phyloP scores from a whole-genome alignment of 2,113 vertebrate species.

The Polyodon spathula region DNA sequence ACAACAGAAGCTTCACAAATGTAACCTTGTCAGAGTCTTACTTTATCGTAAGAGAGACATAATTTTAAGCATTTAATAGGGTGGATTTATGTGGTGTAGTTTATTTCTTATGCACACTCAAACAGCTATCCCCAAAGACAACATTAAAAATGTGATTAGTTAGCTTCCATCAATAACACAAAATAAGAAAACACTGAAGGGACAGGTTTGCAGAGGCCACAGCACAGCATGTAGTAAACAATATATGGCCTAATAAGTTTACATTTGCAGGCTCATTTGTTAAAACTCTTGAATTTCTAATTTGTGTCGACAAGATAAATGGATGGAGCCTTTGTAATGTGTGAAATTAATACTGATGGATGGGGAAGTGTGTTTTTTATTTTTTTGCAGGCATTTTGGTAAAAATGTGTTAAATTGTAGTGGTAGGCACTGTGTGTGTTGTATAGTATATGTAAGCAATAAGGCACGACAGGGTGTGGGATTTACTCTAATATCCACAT shows the following conservation, averaged over 20 bases:
- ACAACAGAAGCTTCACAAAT: conserved; percentile 66
- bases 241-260: conserved; percentile 91
- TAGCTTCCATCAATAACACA: conserved; percentile 80
- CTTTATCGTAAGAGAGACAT: conserved; percentile 76
- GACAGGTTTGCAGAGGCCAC: conserved; percentile 76
- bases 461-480: no score
- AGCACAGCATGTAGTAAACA: conserved; percentile 78
- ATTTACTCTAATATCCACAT: no score
- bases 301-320: conserved; percentile 98
- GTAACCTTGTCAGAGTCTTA: conserved; percentile 71
- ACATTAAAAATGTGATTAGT: conserved; percentile 87
- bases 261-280: conserved; percentile 83
- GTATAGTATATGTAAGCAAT: no score
- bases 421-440: no score
- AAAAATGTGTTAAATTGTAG: no score
- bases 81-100: conserved; percentile 80
- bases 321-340: conserved; percentile 60
- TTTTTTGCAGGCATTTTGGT: conserved; percentile 62
- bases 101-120: conserved; percentile 74
- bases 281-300: conserved; percentile 88
- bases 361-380: conserved; percentile 61
- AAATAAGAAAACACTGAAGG: conserved; percentile 78
- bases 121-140: conserved; percentile 76
- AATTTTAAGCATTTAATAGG: conserved; percentile 81
- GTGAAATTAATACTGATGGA: conserved; percentile 77